phyloP scores from a whole-genome alignment of 2,888 invertebrate genomes.

The Dynastes tityus region DNA sequence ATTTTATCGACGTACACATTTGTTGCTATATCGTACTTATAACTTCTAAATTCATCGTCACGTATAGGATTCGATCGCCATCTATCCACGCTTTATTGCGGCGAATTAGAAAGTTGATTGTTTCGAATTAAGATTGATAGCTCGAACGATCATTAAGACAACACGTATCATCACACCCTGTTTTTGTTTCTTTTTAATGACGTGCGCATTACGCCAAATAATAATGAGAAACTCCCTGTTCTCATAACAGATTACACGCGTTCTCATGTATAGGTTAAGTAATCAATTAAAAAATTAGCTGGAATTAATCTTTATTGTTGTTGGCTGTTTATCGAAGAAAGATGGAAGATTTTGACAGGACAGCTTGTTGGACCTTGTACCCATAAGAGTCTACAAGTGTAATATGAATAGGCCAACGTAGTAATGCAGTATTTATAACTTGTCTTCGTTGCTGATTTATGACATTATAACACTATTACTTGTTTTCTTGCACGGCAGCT shows the following conservation, averaged over 20 bases:
- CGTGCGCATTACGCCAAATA: conserved; percentile 29
- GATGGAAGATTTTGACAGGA: conserved; percentile 1
- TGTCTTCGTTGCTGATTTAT: too few species aligned
- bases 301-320: conserved; percentile 25
- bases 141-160: conserved; percentile 3
- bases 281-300: conserved; percentile 37
- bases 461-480: too few species aligned
- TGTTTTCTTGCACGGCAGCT: too few species aligned
- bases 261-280: conserved; percentile 35
- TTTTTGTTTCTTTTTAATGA: conserved; percentile 14
- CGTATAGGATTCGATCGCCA: neutral
- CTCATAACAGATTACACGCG: conserved; percentile 6
- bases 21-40: neutral
- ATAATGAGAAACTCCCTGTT: conserved; percentile 33
- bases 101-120: conserved; percentile 42
- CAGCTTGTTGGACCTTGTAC: neutral
- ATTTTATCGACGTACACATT: too few species aligned
- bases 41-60: neutral
- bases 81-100: neutral
- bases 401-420: neutral
- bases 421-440: too few species aligned
- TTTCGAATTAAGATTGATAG: conserved; percentile 37
- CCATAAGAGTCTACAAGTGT: neutral
- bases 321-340: neutral
- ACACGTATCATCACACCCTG: conserved; percentile 25